Conservation (phyloP, 2,797 vertebrate species). For the Sebastes cheni region DNA sequence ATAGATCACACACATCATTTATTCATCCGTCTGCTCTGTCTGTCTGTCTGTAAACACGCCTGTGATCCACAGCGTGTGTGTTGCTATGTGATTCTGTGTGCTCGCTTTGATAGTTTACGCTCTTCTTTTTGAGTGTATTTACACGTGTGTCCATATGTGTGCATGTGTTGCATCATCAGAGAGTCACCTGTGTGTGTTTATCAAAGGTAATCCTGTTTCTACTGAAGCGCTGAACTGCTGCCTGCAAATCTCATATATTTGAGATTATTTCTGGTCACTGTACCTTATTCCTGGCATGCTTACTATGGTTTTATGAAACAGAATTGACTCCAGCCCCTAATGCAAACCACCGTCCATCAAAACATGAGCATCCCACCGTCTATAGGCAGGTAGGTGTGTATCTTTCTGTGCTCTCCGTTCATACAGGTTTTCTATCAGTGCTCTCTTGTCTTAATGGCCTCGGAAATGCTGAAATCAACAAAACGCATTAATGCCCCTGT, state of each 20-base stretch:
- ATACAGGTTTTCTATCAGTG: slow-evolving; percentile 7
- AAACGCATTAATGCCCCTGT: slow-evolving; percentile 79
- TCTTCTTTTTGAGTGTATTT: neutral
- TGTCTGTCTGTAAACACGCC: slow-evolving; percentile 79
- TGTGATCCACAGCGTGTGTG: slow-evolving; percentile 62
- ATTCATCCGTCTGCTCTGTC: slow-evolving; percentile 79
- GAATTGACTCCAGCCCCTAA: neutral
- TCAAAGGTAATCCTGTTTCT: neutral
- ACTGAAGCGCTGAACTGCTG: neutral
- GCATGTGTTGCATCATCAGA: slow-evolving; percentile 3
- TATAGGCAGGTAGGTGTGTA: slow-evolving; percentile 36
- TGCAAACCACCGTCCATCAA: slow-evolving; percentile 16
- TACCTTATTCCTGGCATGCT: neutral
- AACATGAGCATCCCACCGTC: neutral
- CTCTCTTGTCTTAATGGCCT: slow-evolving; percentile 74
- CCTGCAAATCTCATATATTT: neutral
- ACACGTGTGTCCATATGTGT: neutral
- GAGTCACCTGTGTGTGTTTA: neutral
- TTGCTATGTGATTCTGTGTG: slow-evolving; percentile 22
- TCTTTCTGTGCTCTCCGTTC: slow-evolving; percentile 19
- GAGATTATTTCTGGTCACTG: neutral
- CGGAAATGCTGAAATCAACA: slow-evolving; percentile 80
- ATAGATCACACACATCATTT: slow-evolving; percentile 84
- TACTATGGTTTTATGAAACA: neutral
- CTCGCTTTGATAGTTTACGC: slow-evolving; percentile 18